Conservation (phyloP, 2,113 vertebrate species). For the Pomatostomus ruficeps region DNA sequence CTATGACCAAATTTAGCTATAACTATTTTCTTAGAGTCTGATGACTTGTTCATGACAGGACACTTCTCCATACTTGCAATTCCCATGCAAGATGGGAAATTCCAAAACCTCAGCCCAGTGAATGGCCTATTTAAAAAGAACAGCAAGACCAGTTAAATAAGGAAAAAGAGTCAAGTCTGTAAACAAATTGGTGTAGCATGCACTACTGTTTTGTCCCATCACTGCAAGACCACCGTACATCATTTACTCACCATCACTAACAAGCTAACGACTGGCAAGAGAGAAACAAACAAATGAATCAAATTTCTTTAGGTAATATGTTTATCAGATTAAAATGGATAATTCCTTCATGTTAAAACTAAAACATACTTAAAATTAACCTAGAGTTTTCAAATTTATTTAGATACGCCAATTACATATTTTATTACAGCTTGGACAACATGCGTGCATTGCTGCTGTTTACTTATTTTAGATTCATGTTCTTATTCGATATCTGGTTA, state of each 20-base stretch:
- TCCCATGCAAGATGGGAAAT: neutral
- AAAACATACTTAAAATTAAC: neutral
- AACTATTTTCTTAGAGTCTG: neutral
- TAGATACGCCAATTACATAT: fast-evolving
- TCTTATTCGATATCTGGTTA: neutral
- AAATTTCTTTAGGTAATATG: neutral
- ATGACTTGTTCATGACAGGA: neutral
- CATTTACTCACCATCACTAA: neutral
- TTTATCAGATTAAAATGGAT: neutral
- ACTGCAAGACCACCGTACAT: neutral
- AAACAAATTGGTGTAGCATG: neutral
- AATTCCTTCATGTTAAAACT: neutral
- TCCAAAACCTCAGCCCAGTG: neutral
- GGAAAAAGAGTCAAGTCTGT: neutral
- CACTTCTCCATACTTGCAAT: neutral
- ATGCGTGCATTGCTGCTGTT: fast-evolving
- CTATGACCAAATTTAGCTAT: neutral
- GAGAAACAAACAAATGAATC: neutral
- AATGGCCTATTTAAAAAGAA: neutral
- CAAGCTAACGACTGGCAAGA: neutral
- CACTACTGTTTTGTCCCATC: neutral
- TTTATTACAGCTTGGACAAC: neutral
- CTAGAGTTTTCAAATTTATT: neutral
- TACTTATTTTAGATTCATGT: neutral
- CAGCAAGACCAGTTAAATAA: neutral